phyloP scores from a whole-genome alignment of 2,797 vertebrate species.

The Cygnus olor region DNA sequence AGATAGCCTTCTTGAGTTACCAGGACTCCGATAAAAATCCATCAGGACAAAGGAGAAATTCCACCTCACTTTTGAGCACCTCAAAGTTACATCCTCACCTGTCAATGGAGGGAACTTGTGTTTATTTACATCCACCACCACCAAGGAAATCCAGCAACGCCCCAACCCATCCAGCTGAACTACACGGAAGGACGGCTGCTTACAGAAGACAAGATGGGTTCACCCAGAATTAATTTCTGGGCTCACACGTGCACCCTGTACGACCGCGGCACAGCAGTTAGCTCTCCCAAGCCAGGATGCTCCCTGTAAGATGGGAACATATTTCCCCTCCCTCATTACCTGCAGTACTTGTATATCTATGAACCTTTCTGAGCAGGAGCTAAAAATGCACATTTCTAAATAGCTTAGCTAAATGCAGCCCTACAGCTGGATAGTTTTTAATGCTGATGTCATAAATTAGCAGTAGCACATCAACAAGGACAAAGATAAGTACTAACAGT shows the following conservation, averaged over 20 bases:
- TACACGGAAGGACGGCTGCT: neutral
- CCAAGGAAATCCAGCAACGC: neutral
- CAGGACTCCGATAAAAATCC: constrained; percentile 64
- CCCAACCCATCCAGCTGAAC: neutral
- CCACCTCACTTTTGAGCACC: constrained; percentile 53
- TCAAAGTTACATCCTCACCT: neutral
- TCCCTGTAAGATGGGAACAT: neutral
- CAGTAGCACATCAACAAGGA: neutral
- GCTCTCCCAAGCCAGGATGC: neutral
- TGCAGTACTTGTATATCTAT: neutral
- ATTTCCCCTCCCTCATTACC: neutral
- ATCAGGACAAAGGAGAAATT: constrained; percentile 63
- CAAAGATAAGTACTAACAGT: neutral
- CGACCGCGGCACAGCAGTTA: neutral
- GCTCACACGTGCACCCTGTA: neutral
- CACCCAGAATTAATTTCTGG: neutral
- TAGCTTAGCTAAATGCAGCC: neutral
- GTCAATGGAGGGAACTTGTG: neutral
- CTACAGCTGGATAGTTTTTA: neutral
- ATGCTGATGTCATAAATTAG: neutral
- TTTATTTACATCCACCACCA: neutral
- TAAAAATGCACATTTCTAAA: neutral
- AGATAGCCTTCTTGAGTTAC: constrained; percentile 63
- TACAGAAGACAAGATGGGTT: neutral
- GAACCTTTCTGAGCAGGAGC: neutral